A percentile compares a stretch with the other conserved stretches of the same genome.
phyloP scores from a whole-genome alignment of 2,888 invertebrate species.

The Incurvaria masculella region DNA sequence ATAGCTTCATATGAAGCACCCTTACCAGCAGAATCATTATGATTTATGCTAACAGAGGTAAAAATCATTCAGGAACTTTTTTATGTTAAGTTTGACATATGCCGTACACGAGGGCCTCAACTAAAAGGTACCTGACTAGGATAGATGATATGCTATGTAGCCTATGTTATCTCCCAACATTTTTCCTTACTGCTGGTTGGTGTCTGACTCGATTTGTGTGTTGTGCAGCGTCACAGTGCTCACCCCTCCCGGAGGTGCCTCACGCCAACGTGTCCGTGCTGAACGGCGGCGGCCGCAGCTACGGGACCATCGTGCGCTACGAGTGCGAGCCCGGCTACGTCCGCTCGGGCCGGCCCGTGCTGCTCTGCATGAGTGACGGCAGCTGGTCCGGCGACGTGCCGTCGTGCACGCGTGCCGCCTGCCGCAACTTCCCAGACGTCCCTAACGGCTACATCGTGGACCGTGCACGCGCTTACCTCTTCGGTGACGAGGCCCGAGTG shows the following conservation, averaged over 20 bases:
- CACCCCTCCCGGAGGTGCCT: slow-evolving; percentile 79
- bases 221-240: slow-evolving; percentile 80
- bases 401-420: slow-evolving; percentile 74
- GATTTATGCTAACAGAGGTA: too few species aligned
- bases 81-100: too few species aligned
- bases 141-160: too few species aligned
- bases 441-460: slow-evolving; percentile 87
- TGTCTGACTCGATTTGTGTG: not conserved
- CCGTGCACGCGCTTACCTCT: slow-evolving; percentile 70
- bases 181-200: too few species aligned
- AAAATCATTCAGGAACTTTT: too few species aligned
- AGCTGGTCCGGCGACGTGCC: slow-evolving; percentile 94
- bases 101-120: too few species aligned
- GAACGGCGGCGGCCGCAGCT: slow-evolving; percentile 88
- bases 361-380: slow-evolving; percentile 93
- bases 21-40: too few species aligned
- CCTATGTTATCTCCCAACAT: too few species aligned
- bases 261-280: slow-evolving; percentile 84
- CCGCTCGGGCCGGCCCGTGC: slow-evolving; percentile 82
- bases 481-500: slow-evolving; percentile 86
- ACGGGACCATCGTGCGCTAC: slow-evolving; percentile 89
- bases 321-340: slow-evolving; percentile 92
- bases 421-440: slow-evolving; percentile 73
- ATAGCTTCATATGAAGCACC: too few species aligned
- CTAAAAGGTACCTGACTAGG: too few species aligned